These are phyloP conservation scores for Pseudomugil tenellus DNA, from an alignment of 2,797 vertebrate species.

Conservation along the genomic window DNA sequence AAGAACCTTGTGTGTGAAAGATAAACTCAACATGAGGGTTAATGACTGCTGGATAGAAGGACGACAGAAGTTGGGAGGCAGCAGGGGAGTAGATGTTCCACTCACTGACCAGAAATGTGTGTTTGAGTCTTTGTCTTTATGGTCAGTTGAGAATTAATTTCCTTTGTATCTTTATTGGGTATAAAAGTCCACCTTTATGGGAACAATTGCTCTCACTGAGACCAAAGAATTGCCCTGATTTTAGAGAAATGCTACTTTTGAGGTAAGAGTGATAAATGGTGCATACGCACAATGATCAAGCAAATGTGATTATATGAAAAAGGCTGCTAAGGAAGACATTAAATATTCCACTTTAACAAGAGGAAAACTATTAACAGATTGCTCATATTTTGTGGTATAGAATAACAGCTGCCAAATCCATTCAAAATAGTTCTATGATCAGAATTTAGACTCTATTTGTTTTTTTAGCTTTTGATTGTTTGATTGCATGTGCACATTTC, in stretches of 20 bases:
- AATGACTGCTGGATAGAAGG: slow-evolving; percentile 64
- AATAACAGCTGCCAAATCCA: neutral
- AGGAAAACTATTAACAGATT: neutral
- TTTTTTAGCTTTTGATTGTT: neutral
- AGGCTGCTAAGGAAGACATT: neutral
- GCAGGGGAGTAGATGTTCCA: neutral
- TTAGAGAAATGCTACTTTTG: neutral
- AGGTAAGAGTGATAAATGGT: neutral
- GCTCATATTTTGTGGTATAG: neutral
- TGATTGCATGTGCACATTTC: neutral
- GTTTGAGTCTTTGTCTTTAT: neutral
- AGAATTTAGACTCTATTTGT: too few species aligned
- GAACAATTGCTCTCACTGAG: neutral
- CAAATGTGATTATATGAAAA: neutral
- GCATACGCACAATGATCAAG: neutral
- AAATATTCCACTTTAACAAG: neutral
- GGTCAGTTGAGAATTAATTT: neutral
- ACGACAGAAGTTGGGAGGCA: slow-evolving; percentile 31
- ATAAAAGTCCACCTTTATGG: neutral
- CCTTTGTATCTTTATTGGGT: neutral
- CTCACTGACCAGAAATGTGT: slow-evolving; percentile 12
- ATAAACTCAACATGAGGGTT: slow-evolving; percentile 70
- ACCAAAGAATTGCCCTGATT: neutral
- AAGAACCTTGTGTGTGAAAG: slow-evolving; percentile 69
- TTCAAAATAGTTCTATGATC: too few species aligned